phyloP scores from a whole-genome alignment of 2,888 invertebrate genomes.

The Omphaloscelis lunosa region DNA sequence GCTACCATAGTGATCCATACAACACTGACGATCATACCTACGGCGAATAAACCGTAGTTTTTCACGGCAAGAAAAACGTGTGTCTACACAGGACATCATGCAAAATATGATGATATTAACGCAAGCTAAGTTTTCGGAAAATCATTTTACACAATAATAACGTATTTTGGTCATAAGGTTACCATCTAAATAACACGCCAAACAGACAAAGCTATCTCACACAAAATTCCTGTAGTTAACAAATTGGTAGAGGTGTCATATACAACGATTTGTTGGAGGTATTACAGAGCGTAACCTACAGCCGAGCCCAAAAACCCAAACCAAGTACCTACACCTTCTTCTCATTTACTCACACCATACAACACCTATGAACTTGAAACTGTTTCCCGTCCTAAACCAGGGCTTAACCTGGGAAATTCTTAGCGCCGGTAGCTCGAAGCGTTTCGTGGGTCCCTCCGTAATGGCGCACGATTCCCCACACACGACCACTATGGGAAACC shows the following conservation, averaged over 20 bases:
- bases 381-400: constrained; percentile 60
- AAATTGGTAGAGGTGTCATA: not conserved
- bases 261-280: not conserved
- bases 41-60: no score
- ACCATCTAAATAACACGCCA: not conserved
- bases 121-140: not conserved
- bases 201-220: not conserved
- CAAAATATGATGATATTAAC: not conserved
- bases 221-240: not conserved
- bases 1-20: no score
- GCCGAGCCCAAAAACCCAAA: not conserved
- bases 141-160: not conserved
- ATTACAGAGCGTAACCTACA: not conserved
- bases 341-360: not conserved
- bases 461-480: constrained; percentile 79
- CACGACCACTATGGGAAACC: constrained; percentile 84
- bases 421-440: constrained; percentile 77
- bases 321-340: not conserved
- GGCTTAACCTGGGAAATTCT: constrained; percentile 73
- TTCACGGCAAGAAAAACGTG: no score
- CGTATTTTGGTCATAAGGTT: not conserved
- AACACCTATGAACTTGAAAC: constrained; percentile 43
- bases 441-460: constrained; percentile 80
- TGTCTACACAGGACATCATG: no score
- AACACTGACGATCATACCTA: no score